These are phyloP conservation scores for Cebidichthys violaceus DNA, from an alignment of 2,113 vertebrate species.

Conservation along the genomic window DNA sequence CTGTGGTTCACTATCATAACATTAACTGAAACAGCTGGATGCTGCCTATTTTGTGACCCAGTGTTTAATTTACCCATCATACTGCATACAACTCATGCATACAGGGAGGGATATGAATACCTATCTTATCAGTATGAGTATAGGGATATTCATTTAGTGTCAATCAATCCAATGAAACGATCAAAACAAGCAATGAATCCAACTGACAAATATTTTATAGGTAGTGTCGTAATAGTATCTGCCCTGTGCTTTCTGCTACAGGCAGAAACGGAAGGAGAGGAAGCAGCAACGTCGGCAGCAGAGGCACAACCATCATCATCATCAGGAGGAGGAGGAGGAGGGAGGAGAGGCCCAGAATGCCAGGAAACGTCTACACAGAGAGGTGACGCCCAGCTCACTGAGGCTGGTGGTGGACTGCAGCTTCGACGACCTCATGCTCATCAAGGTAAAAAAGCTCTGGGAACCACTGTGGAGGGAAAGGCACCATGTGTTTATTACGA, in stretches of 20 bases:
- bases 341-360: slow-evolving; percentile 59
- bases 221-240: background rate
- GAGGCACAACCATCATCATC: slow-evolving; percentile 76
- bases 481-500: background rate
- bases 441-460: slow-evolving; percentile 83
- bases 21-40: background rate
- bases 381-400: slow-evolving; percentile 84
- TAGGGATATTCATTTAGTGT: too few relatives aligned
- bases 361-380: slow-evolving; percentile 86
- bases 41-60: background rate
- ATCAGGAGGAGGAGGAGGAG: slow-evolving; percentile 59
- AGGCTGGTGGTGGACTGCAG: slow-evolving; percentile 95
- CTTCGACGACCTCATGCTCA: slow-evolving; percentile 92
- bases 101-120: background rate
- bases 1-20: background rate
- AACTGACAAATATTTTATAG: too few relatives aligned
- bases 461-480: background rate
- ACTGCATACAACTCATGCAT: background rate
- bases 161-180: too few relatives aligned
- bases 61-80: background rate
- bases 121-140: background rate
- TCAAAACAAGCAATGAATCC: too few relatives aligned
- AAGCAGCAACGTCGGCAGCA: slow-evolving; percentile 92
- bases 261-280: slow-evolving; percentile 93
- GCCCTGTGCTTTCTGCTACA: slow-evolving; percentile 63